Base-by-base conservation (phyloP, 2,113 vertebrate genomes). In the Trematocara zebra region DNA sequence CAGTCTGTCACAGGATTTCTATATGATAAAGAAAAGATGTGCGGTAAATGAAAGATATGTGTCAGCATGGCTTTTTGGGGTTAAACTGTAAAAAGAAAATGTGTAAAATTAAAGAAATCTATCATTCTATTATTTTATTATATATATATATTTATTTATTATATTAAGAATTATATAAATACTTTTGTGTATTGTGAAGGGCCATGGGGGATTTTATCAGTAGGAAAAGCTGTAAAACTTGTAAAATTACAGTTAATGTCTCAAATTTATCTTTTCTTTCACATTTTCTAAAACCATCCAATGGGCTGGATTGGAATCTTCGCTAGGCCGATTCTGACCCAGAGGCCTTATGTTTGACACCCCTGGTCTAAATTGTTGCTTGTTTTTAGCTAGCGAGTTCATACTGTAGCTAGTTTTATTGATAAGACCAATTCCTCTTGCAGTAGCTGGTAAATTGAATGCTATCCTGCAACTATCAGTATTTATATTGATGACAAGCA, bases 221-320 rank as follows among this genome's bases (percentile, higher is more conserved):
- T 33, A 33, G 57, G 15, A 59, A 33, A 59, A 59, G 15, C 57
- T 33, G 8, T 33, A 61, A 59, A 61, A 61, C 15, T 59, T 59
- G 28, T 59, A 0, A 59, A 59, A 33, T 0, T 33, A 59, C 1
- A 59, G 3, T 59, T 59, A 59, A 33, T 33, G 28, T 18, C 28
- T 33, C 15, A 61, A 18, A 61, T 61, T 1, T 33, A 18, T 61
- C 2, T 61, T 18, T 61, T 0, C 57, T 61, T 11, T 61, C 3
- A 33, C 57, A 18, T 61, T 18, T 61, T 61, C 57, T 15, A 61
- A 61, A 59, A 18, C 28, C 57, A 61, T 3, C 28, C 28, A 61
- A 11, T 61, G 15, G 15, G 28, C 8, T 59, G 57, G 28, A 59
- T 18, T 61, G 57, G 8, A 33, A 11, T 61, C 57, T 61, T 1